Evolutionary conservation across 1,140 invertebrate genomes (phyloP), one percentile per base, ranked within the genome.

Genomic region (Polyergus mexicanus): DNA sequence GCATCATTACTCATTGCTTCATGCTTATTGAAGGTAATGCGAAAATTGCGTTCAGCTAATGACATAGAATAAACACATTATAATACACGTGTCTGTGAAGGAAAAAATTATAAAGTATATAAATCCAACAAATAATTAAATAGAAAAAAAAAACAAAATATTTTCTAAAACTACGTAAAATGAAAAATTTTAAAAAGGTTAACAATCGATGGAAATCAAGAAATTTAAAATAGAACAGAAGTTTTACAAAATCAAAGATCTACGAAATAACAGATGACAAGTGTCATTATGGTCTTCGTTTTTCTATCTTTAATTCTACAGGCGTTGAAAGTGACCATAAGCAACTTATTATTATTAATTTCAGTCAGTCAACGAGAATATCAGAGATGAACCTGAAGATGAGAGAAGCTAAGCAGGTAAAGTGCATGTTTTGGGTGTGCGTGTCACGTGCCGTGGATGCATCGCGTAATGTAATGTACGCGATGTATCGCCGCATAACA

Each of bases 391-490:
- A 25, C 19, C 22, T 58, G 32, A 11, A 54, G 3, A 80, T 54
- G n/a, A 78, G 13, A 28, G n/a, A 51, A 47, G 4, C 13, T 60
- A 16, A 11, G 10, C n/a, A 47, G 7, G 8, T 51, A 19, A 25
- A 80, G 2, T 19, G 28, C 28, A 28, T 62, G 56, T 66, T 84
- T 89, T 90, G 80, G 71, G 76, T 66, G 87, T 87, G 80, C 87
- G 69, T 62, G 63, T 90, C 87, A 91, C 87, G 89, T 84, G 89
- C 78, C 58, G 35, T 66, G 62, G 58, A 10, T 41, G 75, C 25
- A 77, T 86, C 85, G 69, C 77, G 69, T 72, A 66, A 77, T 56
- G 72, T 56, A 66, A 87, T 89, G 65, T 60, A 84, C 76, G 68
- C 84, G 35, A 68, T 38, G 71, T 81, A 54, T 71, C 65, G 28